These are phyloP conservation scores for Trachymyrmex septentrionalis DNA, from an alignment of 1,140 invertebrate genomes.

Conservation along the genomic window DNA sequence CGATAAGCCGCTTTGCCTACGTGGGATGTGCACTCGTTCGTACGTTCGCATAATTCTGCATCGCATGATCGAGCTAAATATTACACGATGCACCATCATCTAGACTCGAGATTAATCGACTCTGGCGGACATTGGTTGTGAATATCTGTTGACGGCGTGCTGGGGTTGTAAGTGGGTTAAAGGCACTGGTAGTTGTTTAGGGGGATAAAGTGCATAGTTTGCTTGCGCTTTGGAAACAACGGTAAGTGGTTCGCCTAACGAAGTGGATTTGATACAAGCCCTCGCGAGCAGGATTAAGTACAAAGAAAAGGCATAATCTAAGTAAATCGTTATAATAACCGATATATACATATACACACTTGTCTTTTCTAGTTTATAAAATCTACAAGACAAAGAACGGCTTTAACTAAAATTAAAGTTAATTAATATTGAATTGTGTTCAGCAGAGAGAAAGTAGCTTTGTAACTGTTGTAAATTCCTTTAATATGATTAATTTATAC, in stretches of 20 bases:
- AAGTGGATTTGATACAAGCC: constrained; percentile 66
- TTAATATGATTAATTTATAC: no score
- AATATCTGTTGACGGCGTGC: constrained; percentile 69
- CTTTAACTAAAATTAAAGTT: not conserved
- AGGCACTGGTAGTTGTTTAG: constrained; percentile 71
- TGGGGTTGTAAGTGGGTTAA: constrained; percentile 77
- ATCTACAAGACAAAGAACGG: not conserved
- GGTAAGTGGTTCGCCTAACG: constrained; percentile 69
- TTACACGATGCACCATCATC: constrained; percentile 39
- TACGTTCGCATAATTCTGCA: constrained; percentile 36
- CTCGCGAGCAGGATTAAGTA: constrained; percentile 40
- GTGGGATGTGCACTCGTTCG: constrained; percentile 30
- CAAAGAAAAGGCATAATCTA: constrained; percentile 73
- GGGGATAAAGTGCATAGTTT: constrained; percentile 76
- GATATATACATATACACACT: constrained; percentile 30
- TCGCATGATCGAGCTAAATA: constrained; percentile 23
- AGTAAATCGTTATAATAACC: constrained; percentile 74
- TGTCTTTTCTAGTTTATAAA: constrained; percentile 23
- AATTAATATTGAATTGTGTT: not conserved
- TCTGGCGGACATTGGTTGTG: constrained; percentile 66
- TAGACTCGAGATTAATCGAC: constrained; percentile 55
- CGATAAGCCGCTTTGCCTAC: constrained; percentile 24
- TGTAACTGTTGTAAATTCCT: no score
- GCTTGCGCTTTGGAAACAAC: constrained; percentile 73
- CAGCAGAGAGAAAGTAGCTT: no score